These are phyloP conservation scores for Babyrousa celebensis DNA, from an alignment of 2,797 vertebrate genomes.

Conservation along the genomic window DNA sequence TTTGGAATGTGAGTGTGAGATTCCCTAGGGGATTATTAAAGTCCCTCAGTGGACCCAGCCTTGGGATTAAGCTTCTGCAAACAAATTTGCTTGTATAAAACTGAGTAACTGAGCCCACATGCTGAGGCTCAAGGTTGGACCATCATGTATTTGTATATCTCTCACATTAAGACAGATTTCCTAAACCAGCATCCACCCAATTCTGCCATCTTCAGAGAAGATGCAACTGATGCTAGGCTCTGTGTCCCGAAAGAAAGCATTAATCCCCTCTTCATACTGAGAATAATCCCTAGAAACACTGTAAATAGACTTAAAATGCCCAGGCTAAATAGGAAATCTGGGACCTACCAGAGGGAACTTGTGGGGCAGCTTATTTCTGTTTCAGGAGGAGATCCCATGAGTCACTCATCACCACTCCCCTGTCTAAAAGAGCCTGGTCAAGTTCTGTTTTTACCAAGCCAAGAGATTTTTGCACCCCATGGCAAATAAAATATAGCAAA, in stretches of 20 bases:
- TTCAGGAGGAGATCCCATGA: not conserved
- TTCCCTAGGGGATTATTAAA: not conserved
- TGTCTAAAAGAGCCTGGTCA: not conserved
- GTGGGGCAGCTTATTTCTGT: not conserved
- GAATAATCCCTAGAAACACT: slow-evolving; percentile 24
- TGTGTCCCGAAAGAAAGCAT: not conserved
- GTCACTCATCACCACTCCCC: not conserved
- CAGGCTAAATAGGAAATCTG: not conserved
- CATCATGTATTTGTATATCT: not conserved
- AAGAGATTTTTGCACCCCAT: not conserved
- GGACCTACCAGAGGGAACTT: not conserved
- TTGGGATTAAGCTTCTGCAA: not conserved
- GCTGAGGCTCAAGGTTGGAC: not conserved
- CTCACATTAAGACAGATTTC: not conserved
- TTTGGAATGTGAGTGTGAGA: not conserved
- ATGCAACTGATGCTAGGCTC: not conserved
- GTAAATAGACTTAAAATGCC: not conserved
- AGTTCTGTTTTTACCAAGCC: slow-evolving; percentile 52
- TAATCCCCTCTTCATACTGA: not conserved
- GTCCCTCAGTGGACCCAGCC: not conserved
- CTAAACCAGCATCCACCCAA: not conserved
- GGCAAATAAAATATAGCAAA: slow-evolving; percentile 6
- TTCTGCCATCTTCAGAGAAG: slow-evolving; percentile 20
- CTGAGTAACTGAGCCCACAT: not conserved
- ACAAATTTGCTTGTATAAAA: not conserved